Evolutionary conservation across 2,113 vertebrate genomes (phyloP).

Genomic region (Dicentrarchus labrax): DNA sequence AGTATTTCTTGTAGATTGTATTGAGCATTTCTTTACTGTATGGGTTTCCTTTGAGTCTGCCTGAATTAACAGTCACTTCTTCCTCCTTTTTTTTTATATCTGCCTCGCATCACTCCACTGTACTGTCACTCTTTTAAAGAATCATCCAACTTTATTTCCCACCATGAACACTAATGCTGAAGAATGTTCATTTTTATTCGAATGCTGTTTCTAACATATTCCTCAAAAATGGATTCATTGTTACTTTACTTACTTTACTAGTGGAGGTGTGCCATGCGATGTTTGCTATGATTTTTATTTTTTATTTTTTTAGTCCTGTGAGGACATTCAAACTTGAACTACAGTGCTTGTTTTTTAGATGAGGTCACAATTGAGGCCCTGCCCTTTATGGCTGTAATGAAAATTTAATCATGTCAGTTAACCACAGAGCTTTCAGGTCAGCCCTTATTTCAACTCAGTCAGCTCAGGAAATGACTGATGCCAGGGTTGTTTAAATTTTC

Average conservation of each 20-base stretch:
- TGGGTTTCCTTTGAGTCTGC: conserved; percentile 47
- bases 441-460: conserved; percentile 36
- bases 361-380: conserved; percentile 43
- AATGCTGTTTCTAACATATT: conserved; percentile 63
- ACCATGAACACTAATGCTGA: conserved; percentile 45
- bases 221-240: conserved; percentile 44
- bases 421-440: conserved; percentile 43
- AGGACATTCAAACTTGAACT: conserved; percentile 54
- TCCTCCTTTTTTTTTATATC: conserved; percentile 15
- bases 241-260: conserved; percentile 69
- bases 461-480: conserved; percentile 65
- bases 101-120: conserved; percentile 26
- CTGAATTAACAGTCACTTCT: conserved; percentile 7
- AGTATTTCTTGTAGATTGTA: conserved; percentile 63
- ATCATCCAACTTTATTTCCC: conserved; percentile 27
- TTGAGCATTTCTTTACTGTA: conserved; percentile 44
- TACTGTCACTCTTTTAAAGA: conserved; percentile 35
- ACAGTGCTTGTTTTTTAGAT: conserved; percentile 20
- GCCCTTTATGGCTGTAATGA: conserved; percentile 66
- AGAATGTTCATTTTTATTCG: conserved; percentile 57
- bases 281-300: conserved; percentile 39
- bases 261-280: conserved; percentile 53
- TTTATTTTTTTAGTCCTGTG: conserved; percentile 16
- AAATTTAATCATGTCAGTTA: conserved; percentile 69
- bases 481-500: conserved; percentile 54